Conservation (phyloP, 2,888 invertebrate species). For the Smittia sp. region DNA sequence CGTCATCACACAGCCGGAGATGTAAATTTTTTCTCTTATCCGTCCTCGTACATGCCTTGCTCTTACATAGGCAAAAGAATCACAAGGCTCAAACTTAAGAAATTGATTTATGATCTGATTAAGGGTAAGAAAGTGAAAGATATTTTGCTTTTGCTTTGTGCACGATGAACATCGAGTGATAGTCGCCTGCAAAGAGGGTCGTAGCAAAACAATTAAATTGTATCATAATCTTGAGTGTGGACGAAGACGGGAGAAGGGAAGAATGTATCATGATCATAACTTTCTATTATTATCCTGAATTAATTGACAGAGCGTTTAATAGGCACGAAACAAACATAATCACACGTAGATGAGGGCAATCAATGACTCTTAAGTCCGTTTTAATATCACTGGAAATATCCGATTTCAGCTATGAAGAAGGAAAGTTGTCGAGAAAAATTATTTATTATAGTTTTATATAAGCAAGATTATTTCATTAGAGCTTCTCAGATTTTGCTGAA, state of each 20-base stretch:
- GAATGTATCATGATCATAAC: constrained; percentile 34
- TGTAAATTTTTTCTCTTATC: constrained; percentile 31
- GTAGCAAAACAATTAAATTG: constrained; percentile 22
- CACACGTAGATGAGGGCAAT: constrained; percentile 11
- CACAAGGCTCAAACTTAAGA: constrained; percentile 9
- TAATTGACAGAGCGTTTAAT: constrained; percentile 41
- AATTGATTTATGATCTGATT: constrained; percentile 41
- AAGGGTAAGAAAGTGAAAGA: neutral
- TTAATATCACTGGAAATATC: constrained; percentile 27
- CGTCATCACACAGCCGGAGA: neutral
- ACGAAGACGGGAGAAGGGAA: neutral
- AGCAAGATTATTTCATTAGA: constrained; percentile 24
- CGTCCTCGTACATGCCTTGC: neutral
- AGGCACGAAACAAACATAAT: constrained; percentile 33
- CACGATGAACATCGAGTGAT: constrained; percentile 19
- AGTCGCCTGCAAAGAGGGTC: neutral
- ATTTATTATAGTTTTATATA: constrained; percentile 23
- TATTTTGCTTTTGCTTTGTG: neutral
- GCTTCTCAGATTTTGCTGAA: too few species aligned
- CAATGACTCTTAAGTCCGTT: constrained; percentile 22
- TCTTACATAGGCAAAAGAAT: neutral
- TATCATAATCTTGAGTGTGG: constrained; percentile 22
- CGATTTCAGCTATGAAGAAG: constrained; percentile 20
- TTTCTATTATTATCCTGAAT: constrained; percentile 40
- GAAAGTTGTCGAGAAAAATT: neutral